Conservation (phyloP, 2,797 vertebrate species). For the Danio aesculapii region DNA sequence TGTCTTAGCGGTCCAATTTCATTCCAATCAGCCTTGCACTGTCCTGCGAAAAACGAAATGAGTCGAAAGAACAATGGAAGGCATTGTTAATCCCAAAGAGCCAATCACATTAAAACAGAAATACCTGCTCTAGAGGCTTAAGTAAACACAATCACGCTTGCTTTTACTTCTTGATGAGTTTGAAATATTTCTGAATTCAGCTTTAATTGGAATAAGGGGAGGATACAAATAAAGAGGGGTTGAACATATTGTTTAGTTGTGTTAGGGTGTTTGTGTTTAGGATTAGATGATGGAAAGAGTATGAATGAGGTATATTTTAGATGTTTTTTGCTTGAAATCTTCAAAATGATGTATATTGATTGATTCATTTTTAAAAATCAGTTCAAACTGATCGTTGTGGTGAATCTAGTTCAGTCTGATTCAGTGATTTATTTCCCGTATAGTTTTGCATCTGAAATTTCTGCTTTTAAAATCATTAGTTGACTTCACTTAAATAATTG, state of each 20-base stretch:
- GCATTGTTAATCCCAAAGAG: conserved; percentile 62
- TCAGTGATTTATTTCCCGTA: no score
- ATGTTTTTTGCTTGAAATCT: neutral
- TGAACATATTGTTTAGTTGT: conserved; percentile 1
- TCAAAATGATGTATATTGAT: neutral
- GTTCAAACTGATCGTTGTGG: neutral
- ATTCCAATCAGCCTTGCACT: conserved; percentile 78
- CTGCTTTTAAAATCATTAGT: no score
- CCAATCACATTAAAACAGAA: conserved; percentile 31
- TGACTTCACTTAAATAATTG: no score
- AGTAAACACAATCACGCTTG: conserved; percentile 12
- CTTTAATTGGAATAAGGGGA: neutral
- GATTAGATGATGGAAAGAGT: neutral
- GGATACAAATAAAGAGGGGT: neutral
- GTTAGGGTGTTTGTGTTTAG: conserved; percentile 11
- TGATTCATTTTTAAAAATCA: neutral
- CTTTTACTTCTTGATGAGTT: neutral
- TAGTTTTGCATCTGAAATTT: no score
- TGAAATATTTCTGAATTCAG: conserved; percentile 9
- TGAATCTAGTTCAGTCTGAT: neutral
- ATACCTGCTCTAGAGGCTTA: conserved; percentile 16
- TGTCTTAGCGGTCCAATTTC: conserved; percentile 81
- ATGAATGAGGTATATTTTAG: neutral
- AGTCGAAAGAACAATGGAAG: conserved; percentile 32
- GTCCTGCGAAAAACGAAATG: conserved; percentile 21